phyloP scores from a whole-genome alignment of 2,888 invertebrate species.

The Agapetus fuscipes region DNA sequence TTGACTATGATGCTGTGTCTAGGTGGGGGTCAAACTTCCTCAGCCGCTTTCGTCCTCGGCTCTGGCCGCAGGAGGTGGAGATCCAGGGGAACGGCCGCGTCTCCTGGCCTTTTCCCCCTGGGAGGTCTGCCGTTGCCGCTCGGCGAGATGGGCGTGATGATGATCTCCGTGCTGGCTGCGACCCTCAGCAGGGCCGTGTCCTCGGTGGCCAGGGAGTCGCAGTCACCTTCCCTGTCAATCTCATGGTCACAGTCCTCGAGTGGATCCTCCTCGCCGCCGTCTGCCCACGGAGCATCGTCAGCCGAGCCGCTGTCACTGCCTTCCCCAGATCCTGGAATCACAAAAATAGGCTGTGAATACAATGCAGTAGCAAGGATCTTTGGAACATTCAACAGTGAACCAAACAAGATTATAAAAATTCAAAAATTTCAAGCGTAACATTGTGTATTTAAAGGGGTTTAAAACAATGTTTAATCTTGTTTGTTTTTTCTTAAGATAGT shows the following conservation, averaged over 20 bases:
- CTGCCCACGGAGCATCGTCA: slow-evolving; percentile 32
- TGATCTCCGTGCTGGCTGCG: slow-evolving; percentile 40
- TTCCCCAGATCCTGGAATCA: slow-evolving; percentile 16
- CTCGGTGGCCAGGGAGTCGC: slow-evolving; percentile 41
- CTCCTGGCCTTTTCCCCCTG: slow-evolving; percentile 32
- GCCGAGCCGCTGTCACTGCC: slow-evolving; percentile 27
- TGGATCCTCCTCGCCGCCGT: slow-evolving; percentile 23
- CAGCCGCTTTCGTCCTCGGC: slow-evolving; percentile 23
- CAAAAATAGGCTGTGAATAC: not conserved
- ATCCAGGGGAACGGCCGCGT: slow-evolving; percentile 31
- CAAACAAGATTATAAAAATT: not conserved
- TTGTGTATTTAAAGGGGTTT: too few species aligned
- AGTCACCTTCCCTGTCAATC: slow-evolving; percentile 44
- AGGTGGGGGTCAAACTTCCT: slow-evolving; percentile 21
- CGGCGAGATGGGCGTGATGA: slow-evolving; percentile 34
- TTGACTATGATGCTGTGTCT: too few species aligned
- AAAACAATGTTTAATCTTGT: too few species aligned
- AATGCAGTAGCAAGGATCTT: not conserved
- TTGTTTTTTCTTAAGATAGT: too few species aligned
- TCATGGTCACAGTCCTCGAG: slow-evolving; percentile 33
- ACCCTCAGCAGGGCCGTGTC: slow-evolving; percentile 45
- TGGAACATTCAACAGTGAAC: not conserved
- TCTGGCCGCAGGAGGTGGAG: slow-evolving; percentile 41
- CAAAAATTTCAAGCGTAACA: not conserved
- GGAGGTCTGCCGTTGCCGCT: slow-evolving; percentile 35